phyloP scores from a whole-genome alignment of 2,888 invertebrate species.

The Cancer borealis region DNA sequence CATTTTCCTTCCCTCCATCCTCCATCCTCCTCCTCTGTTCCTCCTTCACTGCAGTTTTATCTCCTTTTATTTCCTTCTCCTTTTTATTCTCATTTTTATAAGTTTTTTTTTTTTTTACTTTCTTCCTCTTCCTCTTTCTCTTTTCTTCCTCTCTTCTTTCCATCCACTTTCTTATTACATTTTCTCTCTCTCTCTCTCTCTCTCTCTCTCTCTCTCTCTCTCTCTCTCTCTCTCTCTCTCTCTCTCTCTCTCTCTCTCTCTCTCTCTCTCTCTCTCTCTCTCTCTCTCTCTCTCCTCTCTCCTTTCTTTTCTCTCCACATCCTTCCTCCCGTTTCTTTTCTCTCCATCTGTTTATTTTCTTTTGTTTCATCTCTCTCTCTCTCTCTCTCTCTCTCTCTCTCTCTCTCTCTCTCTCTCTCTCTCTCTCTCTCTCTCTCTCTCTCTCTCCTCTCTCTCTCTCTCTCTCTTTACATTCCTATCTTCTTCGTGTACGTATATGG shows the following conservation, averaged over 20 bases:
- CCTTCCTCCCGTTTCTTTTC: neutral
- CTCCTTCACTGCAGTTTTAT: neutral
- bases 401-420: too few relatives aligned
- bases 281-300: neutral
- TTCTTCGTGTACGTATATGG: too few relatives aligned
- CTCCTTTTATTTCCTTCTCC: neutral
- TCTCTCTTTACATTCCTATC: neutral
- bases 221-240: neutral
- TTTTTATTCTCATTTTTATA: too few relatives aligned
- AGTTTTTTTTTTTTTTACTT: too few relatives aligned
- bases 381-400: neutral
- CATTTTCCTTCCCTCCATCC: neutral
- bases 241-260: neutral
- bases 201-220: neutral
- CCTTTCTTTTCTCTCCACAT: neutral
- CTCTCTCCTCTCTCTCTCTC: neutral
- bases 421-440: too few relatives aligned
- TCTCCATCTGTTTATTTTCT: neutral
- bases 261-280: neutral
- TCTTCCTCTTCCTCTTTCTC: neutral
- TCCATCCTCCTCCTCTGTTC: neutral
- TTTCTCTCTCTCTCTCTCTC: neutral
- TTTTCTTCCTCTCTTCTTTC: neutral
- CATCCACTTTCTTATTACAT: neutral
- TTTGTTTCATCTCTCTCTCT: neutral